Percentiles rank a stretch among this genome's conserved stretches.
phyloP scores from a whole-genome alignment of 2,888 invertebrate species.

The Stegophylla sp. region DNA sequence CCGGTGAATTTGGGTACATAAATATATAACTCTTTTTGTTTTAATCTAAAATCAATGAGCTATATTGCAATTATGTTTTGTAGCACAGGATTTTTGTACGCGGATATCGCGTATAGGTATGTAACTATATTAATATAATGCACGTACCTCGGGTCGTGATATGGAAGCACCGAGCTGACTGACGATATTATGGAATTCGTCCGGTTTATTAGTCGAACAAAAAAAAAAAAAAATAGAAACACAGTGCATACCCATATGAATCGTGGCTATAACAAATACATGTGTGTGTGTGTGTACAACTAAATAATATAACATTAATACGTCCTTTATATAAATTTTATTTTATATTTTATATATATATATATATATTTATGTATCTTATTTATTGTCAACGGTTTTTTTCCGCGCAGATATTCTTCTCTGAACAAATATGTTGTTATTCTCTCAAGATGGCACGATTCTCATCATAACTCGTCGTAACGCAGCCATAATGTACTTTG shows the following conservation, averaged over 20 bases:
- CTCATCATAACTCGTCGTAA: conserved; percentile 54
- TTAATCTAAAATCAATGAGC: no score
- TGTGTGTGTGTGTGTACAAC: no score
- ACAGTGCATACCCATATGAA: not conserved
- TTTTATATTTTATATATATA: not conserved
- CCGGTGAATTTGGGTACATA: no score
- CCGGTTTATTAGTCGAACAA: conserved; percentile 17
- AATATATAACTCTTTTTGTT: no score
- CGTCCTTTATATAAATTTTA: not conserved
- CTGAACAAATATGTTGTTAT: conserved; percentile 19
- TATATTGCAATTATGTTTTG: no score
- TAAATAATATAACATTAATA: no score
- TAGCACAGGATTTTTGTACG: no score
- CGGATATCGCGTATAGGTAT: no score
- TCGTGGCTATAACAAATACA: no score
- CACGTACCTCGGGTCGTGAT: no score
- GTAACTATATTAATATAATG: no score
- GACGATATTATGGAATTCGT: conserved; percentile 18
- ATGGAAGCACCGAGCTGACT: not conserved
- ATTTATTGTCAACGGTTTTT: conserved; percentile 20
- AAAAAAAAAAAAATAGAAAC: not conserved
- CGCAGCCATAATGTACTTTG: conserved; percentile 41
- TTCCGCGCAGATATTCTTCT: conserved; percentile 4
- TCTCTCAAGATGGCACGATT: conserved; percentile 51
- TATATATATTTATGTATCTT: conserved; percentile 7